Percentiles rank a stretch among this genome's conserved stretches.
phyloP scores from a whole-genome alignment of 2,888 invertebrate genomes.

The Tipula unca region DNA sequence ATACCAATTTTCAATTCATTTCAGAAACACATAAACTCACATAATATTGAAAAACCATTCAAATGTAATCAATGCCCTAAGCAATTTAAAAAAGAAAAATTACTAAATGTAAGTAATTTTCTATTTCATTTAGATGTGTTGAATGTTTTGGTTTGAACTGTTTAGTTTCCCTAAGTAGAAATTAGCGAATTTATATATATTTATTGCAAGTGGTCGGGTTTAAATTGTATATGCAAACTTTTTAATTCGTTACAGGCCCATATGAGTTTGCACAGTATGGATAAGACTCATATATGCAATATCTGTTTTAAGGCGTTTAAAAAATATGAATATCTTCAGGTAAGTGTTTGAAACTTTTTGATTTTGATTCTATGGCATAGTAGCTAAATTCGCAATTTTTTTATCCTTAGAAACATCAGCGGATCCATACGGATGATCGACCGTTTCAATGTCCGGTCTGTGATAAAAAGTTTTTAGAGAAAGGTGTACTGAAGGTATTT shows the following conservation, averaged over 20 bases:
- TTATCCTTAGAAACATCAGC: background rate
- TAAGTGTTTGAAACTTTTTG: background rate
- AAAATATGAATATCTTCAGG: background rate
- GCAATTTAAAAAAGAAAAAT: background rate
- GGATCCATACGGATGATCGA: background rate
- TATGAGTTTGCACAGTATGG: slow-evolving; percentile 8
- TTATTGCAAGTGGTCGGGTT: background rate
- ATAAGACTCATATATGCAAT: background rate
- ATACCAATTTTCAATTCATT: background rate
- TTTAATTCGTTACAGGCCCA: background rate
- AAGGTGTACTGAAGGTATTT: background rate
- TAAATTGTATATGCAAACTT: background rate
- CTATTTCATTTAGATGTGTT: background rate
- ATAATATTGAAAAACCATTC: background rate
- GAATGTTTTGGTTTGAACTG: background rate
- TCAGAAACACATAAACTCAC: background rate
- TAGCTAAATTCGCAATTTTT: background rate
- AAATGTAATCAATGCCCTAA: background rate
- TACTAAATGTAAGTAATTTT: background rate
- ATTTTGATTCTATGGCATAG: background rate
- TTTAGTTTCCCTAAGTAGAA: background rate
- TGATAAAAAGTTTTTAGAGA: background rate
- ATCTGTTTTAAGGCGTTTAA: background rate
- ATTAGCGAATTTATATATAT: background rate
- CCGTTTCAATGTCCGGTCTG: background rate